Evolutionary conservation across 2,113 vertebrate species (phyloP).

Genomic region (Pseudolaguvia tuberculata): DNA sequence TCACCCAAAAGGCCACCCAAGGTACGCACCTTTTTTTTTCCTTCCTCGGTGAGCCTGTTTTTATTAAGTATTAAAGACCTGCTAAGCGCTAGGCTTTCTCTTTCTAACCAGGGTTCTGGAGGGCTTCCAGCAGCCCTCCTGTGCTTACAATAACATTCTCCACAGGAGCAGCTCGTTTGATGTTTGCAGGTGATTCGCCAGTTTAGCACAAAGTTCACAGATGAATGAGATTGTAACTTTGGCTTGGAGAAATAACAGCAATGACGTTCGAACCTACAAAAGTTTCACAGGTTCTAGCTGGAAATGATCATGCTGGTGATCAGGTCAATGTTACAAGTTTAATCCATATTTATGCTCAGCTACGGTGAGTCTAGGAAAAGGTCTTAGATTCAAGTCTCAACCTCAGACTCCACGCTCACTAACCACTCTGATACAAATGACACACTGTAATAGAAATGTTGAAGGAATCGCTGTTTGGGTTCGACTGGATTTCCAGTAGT

Average conservation of each 20-base stretch:
- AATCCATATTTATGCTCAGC: no score
- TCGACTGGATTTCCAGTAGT: no score
- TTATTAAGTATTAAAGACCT: slow-evolving; percentile 55
- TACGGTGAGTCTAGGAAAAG: no score
- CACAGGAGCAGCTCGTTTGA: slow-evolving; percentile 37
- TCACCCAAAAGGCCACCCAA: slow-evolving; percentile 64
- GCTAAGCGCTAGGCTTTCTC: slow-evolving; percentile 36
- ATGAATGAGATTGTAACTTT: background rate
- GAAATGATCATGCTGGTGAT: no score
- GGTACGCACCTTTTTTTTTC: slow-evolving; percentile 39
- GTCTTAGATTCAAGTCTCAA: no score
- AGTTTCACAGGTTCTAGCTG: no score
- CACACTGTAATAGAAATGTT: no score
- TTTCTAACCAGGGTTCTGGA: slow-evolving; percentile 24
- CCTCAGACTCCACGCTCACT: no score
- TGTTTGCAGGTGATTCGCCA: slow-evolving; percentile 32
- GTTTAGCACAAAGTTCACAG: slow-evolving; percentile 4
- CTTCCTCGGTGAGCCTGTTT: slow-evolving; percentile 43
- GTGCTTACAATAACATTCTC: slow-evolving; percentile 37
- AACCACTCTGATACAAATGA: no score
- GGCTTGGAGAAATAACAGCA: no score
- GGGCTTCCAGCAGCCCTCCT: slow-evolving; percentile 14
- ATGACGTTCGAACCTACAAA: background rate
- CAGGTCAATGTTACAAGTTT: no score
- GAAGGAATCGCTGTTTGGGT: no score